Base-by-base conservation (phyloP, 53 echinoderm and acorn worm genomes). In the Echinometra lucunter region DNA sequence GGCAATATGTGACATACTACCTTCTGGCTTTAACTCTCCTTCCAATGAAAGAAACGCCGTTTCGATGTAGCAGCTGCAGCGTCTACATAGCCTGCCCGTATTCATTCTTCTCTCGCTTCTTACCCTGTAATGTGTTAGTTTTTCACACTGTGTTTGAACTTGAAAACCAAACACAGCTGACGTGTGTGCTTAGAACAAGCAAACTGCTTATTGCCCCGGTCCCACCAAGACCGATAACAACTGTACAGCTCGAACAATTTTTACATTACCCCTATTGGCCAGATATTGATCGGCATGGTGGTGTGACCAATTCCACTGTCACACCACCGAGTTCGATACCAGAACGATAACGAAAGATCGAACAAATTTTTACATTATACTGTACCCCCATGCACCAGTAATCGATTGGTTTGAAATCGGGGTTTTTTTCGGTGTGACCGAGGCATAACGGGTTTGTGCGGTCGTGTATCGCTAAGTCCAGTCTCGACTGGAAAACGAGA, bases 81-180 rank as follows among this genome's bases (percentile, higher is more conserved):
- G 10, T 56, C n/a, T n/a, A 6, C 18, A 37, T 35, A 35, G 40
- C 19, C 19, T 18, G 60, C 5, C 37, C 89, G 17, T 38, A 47
- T 72, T 42, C 34, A 21, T 72, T 28, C 38, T 37, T 45, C 74
- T 66, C 37, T 67, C 66, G 2, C 74, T 70, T 92, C 66, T 70
- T n/a, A n/a, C 23, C 53, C 23, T 47, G 23, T 45, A 49, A 9
- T 25, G n/a, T 69, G 70, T 93, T 78, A 60, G 58, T 60, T 89
- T 57, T 89, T 57, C 89, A 89, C 60, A 37, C 89, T 23, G 21
- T 58, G 60, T 57, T 57, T 89, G 89, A 89, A 89, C 89, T 60
- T 89, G 60, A 89, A 89, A 89, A 60, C 9, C 60, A 58, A 89
- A 89, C 58, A 89, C 89, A 89, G 58, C 58, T 88, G 89, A 58